Percentiles rank a stretch among this genome's conserved stretches.
Evolutionary conservation across 2,797 vertebrate species (phyloP).

Genomic region (Loris lydekkerianus): DNA sequence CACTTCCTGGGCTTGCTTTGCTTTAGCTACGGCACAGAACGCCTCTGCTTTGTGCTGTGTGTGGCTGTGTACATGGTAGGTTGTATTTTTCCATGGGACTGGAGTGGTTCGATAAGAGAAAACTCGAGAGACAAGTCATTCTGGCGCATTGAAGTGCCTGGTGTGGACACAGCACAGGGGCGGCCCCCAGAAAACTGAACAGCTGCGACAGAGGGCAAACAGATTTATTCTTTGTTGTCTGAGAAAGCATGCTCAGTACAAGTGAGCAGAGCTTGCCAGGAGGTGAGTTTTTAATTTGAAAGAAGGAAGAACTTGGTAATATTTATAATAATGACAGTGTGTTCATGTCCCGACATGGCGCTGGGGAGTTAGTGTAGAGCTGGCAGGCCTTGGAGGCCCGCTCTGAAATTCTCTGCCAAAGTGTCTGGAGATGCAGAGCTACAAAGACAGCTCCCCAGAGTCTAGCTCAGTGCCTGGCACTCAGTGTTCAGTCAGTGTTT

Average conservation of each 20-base stretch:
- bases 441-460: background rate
- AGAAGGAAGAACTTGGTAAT: background rate
- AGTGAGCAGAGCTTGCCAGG: background rate
- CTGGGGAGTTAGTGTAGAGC: background rate
- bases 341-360: background rate
- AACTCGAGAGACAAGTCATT: background rate
- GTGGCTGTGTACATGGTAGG: background rate
- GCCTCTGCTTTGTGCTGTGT: background rate
- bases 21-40: fast-evolving
- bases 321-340: background rate
- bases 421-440: background rate
- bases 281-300: background rate
- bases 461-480: background rate
- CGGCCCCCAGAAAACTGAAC: background rate
- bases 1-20: background rate
- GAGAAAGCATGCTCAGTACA: background rate
- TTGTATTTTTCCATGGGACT: background rate
- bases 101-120: background rate
- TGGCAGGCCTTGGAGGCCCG: background rate
- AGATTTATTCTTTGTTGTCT: background rate
- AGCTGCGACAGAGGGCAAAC: background rate
- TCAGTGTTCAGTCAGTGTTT: background rate
- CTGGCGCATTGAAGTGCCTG: background rate
- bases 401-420: background rate
- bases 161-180: background rate